Base-by-base conservation (phyloP, 2,113 vertebrate genomes). In the Fulmarus glacialis region DNA sequence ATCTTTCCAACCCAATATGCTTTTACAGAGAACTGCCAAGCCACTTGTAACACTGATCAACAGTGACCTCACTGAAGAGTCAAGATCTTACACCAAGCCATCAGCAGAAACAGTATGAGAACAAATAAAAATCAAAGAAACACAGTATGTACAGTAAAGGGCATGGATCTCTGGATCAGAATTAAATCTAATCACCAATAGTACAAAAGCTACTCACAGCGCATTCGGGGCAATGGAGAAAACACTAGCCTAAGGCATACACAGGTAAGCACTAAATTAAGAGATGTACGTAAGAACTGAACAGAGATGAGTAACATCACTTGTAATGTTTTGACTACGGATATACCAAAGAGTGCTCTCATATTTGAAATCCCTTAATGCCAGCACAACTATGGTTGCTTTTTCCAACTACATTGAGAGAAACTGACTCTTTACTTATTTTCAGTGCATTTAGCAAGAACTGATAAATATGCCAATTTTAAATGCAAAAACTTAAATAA, bases 1-100 rank as follows among this genome's bases (percentile, higher is more conserved):
- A 98, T 98, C 98, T 98, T 98, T 97, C 98, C 98, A 98, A 98
- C 93, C 98, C 96, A 89, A 97, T 98, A 98, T 97, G 98, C 98
- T 98, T 99, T 98, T 97, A 98, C 96, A 95, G 97, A 98, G 97
- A 98, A 98, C 98, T 98, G 98, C 98, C 98, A 98, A 98, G 98
- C 98, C 98, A 98, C 98, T 98, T 98, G 94, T 98, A 97, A 98
- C 98, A 98, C 98, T 98, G 98, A 98, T 98, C 98, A 98, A 99
- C 98, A 98, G 99, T 97, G 98, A 99, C 98, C 98, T 98, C 98
- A 96, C 96, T 96, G 97, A 98, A 98, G 98, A 98, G 97, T 97
- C 96, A 36, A 98, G 97, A 98, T 97, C 97, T 98, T 98, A 98
- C 95, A 96, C 98, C 98, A 99, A 99, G 98, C 98, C 98, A 98